These are phyloP conservation scores for Mythimna vitellina DNA, from an alignment of 2,888 invertebrate genomes.

Conservation along the genomic window DNA sequence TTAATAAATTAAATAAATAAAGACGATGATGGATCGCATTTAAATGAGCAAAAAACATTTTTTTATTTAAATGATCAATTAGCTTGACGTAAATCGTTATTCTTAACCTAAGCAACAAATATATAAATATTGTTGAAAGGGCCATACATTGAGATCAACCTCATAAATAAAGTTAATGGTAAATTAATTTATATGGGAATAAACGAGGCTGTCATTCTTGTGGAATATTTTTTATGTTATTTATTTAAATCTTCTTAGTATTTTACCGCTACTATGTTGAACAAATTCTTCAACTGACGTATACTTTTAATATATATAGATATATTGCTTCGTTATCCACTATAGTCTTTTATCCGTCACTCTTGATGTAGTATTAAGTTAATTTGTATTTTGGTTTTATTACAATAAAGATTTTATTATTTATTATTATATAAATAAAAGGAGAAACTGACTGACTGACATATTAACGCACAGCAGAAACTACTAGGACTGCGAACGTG, in stretches of 20 bases:
- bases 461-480: too few relatives aligned
- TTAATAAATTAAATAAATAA: slow-evolving; percentile 28
- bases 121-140: neutral
- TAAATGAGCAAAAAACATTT: slow-evolving; percentile 10
- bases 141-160: neutral
- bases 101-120: slow-evolving; percentile 1
- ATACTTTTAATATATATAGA: too few relatives aligned
- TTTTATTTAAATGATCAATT: slow-evolving; percentile 45
- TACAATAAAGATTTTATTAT: too few relatives aligned
- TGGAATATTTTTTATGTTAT: neutral
- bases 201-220: neutral
- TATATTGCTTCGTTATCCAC: too few relatives aligned
- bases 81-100: slow-evolving; percentile 22
- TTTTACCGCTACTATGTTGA: neutral
- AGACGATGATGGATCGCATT: neutral
- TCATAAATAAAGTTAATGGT: slow-evolving; percentile 18
- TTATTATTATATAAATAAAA: too few relatives aligned
- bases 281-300: neutral
- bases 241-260: slow-evolving; percentile 1
- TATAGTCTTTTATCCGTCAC: too few relatives aligned
- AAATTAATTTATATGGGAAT: neutral
- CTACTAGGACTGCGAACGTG: too few relatives aligned
- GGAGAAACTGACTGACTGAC: too few relatives aligned
- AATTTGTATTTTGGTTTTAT: too few relatives aligned
- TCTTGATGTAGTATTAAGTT: too few relatives aligned